Percentiles rank a stretch among this genome's conserved stretches.
Conservation (phyloP, 2,797 vertebrate species). For the Bovichtus variegatus region DNA sequence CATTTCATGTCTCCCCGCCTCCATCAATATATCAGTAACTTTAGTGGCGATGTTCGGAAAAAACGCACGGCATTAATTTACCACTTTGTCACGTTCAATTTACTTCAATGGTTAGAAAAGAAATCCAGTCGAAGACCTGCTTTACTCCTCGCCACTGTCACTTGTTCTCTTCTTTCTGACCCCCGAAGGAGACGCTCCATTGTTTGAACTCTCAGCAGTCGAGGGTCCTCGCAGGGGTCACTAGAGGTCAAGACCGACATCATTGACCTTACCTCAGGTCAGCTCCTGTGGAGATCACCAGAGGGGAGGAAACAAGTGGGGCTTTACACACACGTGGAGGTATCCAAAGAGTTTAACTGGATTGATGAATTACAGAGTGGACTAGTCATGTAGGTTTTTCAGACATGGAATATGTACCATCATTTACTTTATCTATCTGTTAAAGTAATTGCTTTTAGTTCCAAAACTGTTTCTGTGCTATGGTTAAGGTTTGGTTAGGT, state of each 20-base stretch:
- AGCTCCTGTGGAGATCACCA: constrained; percentile 24
- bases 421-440: not conserved
- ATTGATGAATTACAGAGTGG: not conserved
- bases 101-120: constrained; percentile 15
- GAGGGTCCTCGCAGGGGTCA: constrained; percentile 56
- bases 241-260: constrained; percentile 65
- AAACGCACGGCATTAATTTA: constrained; percentile 1
- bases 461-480: not conserved
- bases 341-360: not conserved
- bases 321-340: not conserved
- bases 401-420: no score
- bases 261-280: constrained; percentile 50
- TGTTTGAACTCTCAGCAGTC: constrained; percentile 52
- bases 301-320: constrained; percentile 2
- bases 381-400: not conserved
- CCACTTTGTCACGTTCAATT: constrained; percentile 26
- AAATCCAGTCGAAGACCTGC: not conserved
- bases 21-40: constrained; percentile 10
- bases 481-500: not conserved
- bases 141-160: constrained; percentile 53
- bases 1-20: not conserved
- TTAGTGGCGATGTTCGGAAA: constrained; percentile 29
- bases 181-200: constrained; percentile 37
- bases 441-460: no score
- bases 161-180: constrained; percentile 35